Base-by-base conservation (phyloP, 2,888 invertebrate genomes). In the Plebejus argus region DNA sequence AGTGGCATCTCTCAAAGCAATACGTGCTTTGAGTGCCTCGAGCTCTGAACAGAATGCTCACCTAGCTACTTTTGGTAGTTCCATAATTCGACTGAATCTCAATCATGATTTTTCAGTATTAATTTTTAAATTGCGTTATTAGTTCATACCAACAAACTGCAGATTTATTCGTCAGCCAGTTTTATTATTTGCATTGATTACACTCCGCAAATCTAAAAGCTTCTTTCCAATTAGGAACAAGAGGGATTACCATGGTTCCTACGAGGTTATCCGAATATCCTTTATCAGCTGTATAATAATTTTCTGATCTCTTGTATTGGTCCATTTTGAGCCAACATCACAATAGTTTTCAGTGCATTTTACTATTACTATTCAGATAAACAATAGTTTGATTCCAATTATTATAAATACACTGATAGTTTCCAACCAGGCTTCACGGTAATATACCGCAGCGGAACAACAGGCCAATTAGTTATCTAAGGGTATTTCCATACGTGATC, bases 401-500 rank as follows among this genome's bases (percentile, higher is more conserved):
- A 7, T 58, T 8, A 58, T 20, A 58, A 20, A 58, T 58, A 58
- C 58, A 20, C 20, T 58, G 3, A 58, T 12, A 23, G 12, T 23
- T 61, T 12, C 1, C 7, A 15, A 0, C 23, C 28, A 33, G 18
- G 28, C 66, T 66, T 6, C 4, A 28, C 28, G 15, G 8, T n/a
- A 66, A 28, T 66, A 33, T 66, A 66, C 66, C 66, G 33, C 66
- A 28, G 39, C 20, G 39, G n/a, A 71, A n/a, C 39, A 39, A 39
- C 39, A 39, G 20, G 71, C 71, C 71, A 71, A 71, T 71, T 39
- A 71, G 39, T 39, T 35, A 71, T 20, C 71, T 39, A 1, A n/a
- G 71, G 71, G 20, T 39, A 39, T 71, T 71, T 39, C n/a, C 71
- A 71, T 39, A 71, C 39, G 39, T 20, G 39, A 71, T 71, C 35